Evolutionary conservation across 2,797 vertebrate genomes (phyloP), one percentile per base, ranked within the genome.

Genomic region (Gallinago nigripennis): DNA sequence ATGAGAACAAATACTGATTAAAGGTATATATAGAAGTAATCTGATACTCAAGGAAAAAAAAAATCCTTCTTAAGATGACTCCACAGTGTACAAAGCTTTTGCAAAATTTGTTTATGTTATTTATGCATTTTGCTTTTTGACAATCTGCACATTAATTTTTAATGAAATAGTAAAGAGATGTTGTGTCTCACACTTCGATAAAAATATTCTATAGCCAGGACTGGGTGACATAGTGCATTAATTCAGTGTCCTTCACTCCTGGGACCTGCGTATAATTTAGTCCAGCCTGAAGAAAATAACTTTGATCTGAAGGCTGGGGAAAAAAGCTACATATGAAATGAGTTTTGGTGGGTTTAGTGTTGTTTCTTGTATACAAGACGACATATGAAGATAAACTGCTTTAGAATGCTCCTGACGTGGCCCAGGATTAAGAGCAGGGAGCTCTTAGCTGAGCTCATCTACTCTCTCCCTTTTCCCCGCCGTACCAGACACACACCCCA

Each of bases 241-340:
- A 98, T 98, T 98, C 98, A 97, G 96, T 97, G 98, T 98, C 98
- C 98, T 98, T 98, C 98, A 98, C 98, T 98, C 98, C 95, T 82
- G 97, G 97, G 98, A 98, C 97, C 98, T 96, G 95, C 35, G 97
- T 98, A 98, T 98, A 98, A 98, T 98, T 98, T 98, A 98, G 98
- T 98, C 97, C 97, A 97, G 97, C 92, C 96, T 96, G 96, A 97
- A 98, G 98, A 98, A 98, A 98, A 98, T 98, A 98, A 98, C 98
- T 98, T 98, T 98, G 97, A 98, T 98, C 97, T 97, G 96, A 97
- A 98, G 96, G 97, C 97, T 97, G 92, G 94, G 91, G 93, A 94
- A 97, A 98, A 98, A 98, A 98, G 96, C 97, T 97, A 98, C 97
- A 98, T 98, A 98, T 96, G 96, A 98, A 98, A 98, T 98, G 97